Evolutionary conservation across 2,113 vertebrate species (phyloP), one percentile per base, ranked within the genome.

Genomic region (Pithys albifrons): DNA sequence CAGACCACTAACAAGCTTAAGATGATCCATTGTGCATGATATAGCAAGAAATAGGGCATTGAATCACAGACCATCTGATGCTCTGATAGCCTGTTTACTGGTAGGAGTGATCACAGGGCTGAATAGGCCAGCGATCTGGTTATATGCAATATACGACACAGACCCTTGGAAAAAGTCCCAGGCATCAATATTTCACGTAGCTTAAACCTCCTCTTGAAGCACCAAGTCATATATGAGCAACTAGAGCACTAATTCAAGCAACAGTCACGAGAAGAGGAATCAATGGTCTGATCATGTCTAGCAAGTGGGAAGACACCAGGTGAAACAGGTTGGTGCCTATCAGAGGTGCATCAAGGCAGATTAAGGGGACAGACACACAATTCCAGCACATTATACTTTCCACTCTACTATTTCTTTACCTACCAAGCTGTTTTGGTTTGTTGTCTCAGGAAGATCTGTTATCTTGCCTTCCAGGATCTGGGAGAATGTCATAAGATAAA

Each of bases 401-500:
- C 23, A 29, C 3, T 49, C 17, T 73, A 6, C 33, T 84, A 19
- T 52, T 80, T 88, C 65, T 97, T 96, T 58, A 94, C 97, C 66
- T 97, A 91, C 80, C 78, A 6, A 5, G 37, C 69, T 76, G 12
- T 4, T 92, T 58, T 88, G 67, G 4, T 74, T 78, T 57, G 2
- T 80, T 24, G 8, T 67, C 4, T 15, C 66, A 72, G 12, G 7
- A 31, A 37, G 49, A 12, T 14, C 45, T 29, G 31, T 10, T 12
- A 37, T 19, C 49, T 1, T 0, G 8, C 0, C 5, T 43, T 49
- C 1, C 4, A 8, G 4, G 16, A 2, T 4, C 24, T 58, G 19
- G 35, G 33, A 51, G 27, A 4, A 6, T 8, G 2, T 15, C 15
- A 4, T 19, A 51, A 94, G 35, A 3, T 3, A 31, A 7, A 94